Conservation (phyloP, 2,888 invertebrate genomes). For the Achlya flavicornis region DNA sequence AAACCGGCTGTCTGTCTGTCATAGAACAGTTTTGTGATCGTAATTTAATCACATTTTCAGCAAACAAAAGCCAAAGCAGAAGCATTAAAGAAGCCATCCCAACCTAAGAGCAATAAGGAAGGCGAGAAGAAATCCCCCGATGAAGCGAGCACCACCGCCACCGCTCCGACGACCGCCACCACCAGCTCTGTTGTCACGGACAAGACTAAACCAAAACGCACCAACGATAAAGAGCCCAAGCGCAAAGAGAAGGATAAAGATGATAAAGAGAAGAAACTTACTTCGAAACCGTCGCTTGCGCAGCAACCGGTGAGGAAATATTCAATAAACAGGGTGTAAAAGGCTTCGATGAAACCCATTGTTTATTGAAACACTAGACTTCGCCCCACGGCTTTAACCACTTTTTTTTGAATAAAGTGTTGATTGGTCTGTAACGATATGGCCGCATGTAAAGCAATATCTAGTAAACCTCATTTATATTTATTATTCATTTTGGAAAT, state of each 20-base stretch:
- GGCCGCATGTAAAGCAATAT: no score
- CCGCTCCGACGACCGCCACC: constrained; percentile 33
- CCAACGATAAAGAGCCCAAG: constrained; percentile 16
- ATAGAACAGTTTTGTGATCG: no score
- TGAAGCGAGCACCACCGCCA: constrained; percentile 43
- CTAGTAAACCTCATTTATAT: no score
- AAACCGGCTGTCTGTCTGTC: no score
- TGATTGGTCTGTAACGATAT: no score
- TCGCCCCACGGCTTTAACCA: no score
- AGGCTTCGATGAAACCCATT: no score
- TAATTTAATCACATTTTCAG: constrained; percentile 31
- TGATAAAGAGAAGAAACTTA: constrained; percentile 48
- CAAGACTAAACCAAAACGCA: constrained; percentile 41
- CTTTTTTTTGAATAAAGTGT: no score
- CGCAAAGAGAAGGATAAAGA: constrained; percentile 44
- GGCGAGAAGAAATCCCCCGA: constrained; percentile 62
- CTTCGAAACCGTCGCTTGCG: constrained; percentile 46
- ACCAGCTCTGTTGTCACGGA: constrained; percentile 54
- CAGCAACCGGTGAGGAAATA: constrained; percentile 46
- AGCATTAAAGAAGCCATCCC: constrained; percentile 80
- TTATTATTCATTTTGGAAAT: no score
- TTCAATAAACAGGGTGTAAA: no score
- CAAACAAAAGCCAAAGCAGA: constrained; percentile 84
- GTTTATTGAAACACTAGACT: no score
- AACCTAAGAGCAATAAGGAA: constrained; percentile 58